Evolutionary conservation across 2,113 vertebrate genomes (phyloP).

Genomic region (Phaethornis superciliosus): DNA sequence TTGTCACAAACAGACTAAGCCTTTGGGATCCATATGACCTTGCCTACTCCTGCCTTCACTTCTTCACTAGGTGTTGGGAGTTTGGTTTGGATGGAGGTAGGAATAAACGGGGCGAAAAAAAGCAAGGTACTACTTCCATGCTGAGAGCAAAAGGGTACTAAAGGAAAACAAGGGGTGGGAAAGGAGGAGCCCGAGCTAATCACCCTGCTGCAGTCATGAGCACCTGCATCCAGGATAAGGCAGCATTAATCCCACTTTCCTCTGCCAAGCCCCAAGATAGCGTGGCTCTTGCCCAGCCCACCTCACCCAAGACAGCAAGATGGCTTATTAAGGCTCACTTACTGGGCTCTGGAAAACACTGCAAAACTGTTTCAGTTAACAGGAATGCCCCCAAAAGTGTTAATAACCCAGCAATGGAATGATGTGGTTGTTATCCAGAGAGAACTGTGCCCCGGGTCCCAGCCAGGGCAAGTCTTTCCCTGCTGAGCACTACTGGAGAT

Average conservation of each 20-base stretch:
- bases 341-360: not conserved
- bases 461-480: not conserved
- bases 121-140: not conserved
- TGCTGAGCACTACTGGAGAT: not conserved
- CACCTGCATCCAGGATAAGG: not conserved
- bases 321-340: not conserved
- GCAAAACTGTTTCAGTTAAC: not conserved
- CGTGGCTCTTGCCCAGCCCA: not conserved
- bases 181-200: not conserved
- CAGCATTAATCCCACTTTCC: not conserved
- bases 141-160: not conserved
- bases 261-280: not conserved
- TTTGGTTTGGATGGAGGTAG: not conserved
- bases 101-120: not conserved
- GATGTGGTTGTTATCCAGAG: not conserved
- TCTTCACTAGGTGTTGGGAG: not conserved
- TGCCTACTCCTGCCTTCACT: not conserved
- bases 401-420: not conserved
- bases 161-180: not conserved
- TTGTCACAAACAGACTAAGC: not conserved
- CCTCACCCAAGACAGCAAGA: not conserved
- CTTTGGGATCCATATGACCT: accelerated
- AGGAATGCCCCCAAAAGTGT: not conserved
- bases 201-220: accelerated
- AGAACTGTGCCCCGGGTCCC: not conserved